Percentiles rank a stretch among this genome's conserved stretches.
phyloP scores from a whole-genome alignment of 2,888 invertebrate species.

The Crepidodera aurea region DNA sequence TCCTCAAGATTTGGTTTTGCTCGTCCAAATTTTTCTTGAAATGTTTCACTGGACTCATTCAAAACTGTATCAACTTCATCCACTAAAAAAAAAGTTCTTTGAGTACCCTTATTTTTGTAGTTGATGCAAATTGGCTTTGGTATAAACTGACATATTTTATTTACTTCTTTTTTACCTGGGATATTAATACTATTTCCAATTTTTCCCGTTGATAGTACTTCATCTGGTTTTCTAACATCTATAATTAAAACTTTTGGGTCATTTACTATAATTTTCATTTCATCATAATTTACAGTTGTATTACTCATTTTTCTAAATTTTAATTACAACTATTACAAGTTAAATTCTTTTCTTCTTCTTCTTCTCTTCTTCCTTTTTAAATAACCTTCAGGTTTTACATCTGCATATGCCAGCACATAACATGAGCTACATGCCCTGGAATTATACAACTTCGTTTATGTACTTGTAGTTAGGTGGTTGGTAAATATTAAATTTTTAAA shows the following conservation, averaged over 20 bases:
- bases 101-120: not conserved
- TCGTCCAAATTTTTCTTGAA: slow-evolving; percentile 5
- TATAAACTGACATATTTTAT: not conserved
- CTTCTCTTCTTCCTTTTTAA: too few relatives aligned
- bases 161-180: slow-evolving; percentile 57
- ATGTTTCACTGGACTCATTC: not conserved
- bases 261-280: slow-evolving; percentile 61
- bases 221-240: slow-evolving; percentile 78
- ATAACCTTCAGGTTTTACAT: too few relatives aligned
- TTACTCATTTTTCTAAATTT: slow-evolving; percentile 7
- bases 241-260: slow-evolving; percentile 66
- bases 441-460: too few relatives aligned
- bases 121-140: not conserved
- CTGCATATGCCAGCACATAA: too few relatives aligned
- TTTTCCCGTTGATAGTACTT: slow-evolving; percentile 72
- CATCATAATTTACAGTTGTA: slow-evolving; percentile 49
- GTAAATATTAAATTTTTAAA: too few relatives aligned
- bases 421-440: too few relatives aligned
- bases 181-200: slow-evolving; percentile 79
- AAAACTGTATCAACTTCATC: not conserved
- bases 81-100: slow-evolving; percentile 20
- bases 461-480: too few relatives aligned
- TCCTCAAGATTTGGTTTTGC: not conserved
- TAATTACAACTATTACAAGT: too few relatives aligned
- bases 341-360: too few relatives aligned